Base-by-base conservation (phyloP, 2,888 invertebrate species). In the Chrysolina oricalcia region DNA sequence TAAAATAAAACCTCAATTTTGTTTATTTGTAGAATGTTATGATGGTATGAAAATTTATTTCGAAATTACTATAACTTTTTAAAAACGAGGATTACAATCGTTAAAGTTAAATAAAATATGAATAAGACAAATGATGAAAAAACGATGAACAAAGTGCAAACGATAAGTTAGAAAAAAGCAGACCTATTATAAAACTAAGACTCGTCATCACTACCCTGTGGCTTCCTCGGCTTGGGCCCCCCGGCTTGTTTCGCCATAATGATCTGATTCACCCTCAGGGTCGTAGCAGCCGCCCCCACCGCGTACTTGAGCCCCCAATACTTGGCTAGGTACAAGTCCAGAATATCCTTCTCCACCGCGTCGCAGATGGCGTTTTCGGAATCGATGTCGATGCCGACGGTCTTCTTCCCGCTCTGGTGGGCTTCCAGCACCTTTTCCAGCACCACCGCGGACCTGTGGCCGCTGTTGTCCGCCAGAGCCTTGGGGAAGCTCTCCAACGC, bases 231-330 rank as follows among this genome's bases (percentile, higher is more conserved):
- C 88, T 98, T 98, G 0, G 98, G 98, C 62, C 98, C 98, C 63
- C 98, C 98, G 17, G 98, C 98, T 83, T 95, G 92, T 90, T 98
- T 98, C 0, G 98, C 97, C 98, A 98, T 98, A 81, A 99, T 98
- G 82, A 99, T 98, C 90, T 98, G 97, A 90, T 98, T 98, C 35
- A 99, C 97, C 88, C 95, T 94, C 40, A 99, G 91, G 81, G 98
- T 95, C 0, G 98, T 98, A 77, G 95, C 93, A 0, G 98, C 97
- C 1, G 98, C 97, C 77, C 95, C 93, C 0, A 97, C 96, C 0
- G 99, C 98, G 89, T 99, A 98, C 88, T 98, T 98, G 71, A 99
- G 90, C 3, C 94, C 98, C 98, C 98, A 99, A 86, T 93, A 91
- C 89, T 99, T 99, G 35, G 94, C 92, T 62, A 94, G 87, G 87